Conservation (phyloP, 2,113 vertebrate species). For the Laterallus jamaicensis region DNA sequence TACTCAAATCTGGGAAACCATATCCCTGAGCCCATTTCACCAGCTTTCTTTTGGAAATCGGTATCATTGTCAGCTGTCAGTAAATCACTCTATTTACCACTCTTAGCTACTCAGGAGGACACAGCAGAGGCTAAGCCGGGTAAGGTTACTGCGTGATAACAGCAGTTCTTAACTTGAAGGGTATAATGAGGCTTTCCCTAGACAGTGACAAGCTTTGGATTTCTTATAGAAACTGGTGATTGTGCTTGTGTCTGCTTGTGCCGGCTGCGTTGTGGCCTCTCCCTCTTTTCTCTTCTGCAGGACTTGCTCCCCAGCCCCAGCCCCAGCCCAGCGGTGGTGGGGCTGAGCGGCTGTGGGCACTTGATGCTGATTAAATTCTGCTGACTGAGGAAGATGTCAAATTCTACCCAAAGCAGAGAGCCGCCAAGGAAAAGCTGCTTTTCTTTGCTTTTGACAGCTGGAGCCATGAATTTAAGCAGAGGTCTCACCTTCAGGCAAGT, state of each 20-base stretch:
- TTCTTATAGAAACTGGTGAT: background rate
- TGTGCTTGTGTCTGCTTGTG: slow-evolving; percentile 10
- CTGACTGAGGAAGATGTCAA: slow-evolving; percentile 80
- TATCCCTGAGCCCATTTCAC: background rate
- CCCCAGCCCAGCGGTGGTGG: slow-evolving; percentile 38
- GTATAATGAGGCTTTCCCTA: slow-evolving; percentile 15
- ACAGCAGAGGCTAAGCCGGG: background rate
- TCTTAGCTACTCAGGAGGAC: slow-evolving; percentile 1
- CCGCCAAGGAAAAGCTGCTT: slow-evolving; percentile 79
- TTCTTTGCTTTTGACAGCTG: slow-evolving; percentile 79
- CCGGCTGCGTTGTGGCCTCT: background rate
- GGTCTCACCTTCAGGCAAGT: slow-evolving; percentile 79
- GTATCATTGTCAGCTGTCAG: slow-evolving; percentile 13
- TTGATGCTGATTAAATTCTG: slow-evolving; percentile 78
- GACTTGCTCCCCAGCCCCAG: slow-evolving; percentile 26
- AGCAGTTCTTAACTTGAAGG: slow-evolving; percentile 38
- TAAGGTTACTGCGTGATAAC: slow-evolving; percentile 42
- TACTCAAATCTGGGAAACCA: background rate
- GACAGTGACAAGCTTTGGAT: background rate
- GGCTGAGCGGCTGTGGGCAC: slow-evolving; percentile 72
- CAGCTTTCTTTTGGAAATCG: slow-evolving; percentile 7
- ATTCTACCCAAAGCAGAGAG: slow-evolving; percentile 78
- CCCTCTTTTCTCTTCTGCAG: background rate
- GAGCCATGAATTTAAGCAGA: slow-evolving; percentile 78
- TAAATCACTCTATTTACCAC: slow-evolving; percentile 16